These are phyloP conservation scores for Caenorhabditis macrosperma DNA, from an alignment of 2,888 invertebrate genomes.

Conservation along the genomic window DNA sequence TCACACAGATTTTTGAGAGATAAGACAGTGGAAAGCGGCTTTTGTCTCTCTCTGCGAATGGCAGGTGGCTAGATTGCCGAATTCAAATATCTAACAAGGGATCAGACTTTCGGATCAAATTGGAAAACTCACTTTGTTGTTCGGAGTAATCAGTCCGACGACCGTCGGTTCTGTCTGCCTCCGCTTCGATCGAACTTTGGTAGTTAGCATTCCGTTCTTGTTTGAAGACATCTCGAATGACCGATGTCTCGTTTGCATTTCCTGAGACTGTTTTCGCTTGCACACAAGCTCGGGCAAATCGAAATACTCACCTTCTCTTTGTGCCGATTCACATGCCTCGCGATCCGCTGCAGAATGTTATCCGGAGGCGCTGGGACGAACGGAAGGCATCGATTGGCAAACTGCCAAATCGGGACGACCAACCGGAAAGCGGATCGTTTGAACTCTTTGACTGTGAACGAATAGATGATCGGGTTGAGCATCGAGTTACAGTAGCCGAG, in stretches of 20 bases:
- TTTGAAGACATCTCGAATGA: constrained; percentile 70
- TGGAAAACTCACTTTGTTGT: constrained; percentile 32
- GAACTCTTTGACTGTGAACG: constrained; percentile 80
- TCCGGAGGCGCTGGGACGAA: constrained; percentile 75
- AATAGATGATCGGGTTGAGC: constrained; percentile 80
- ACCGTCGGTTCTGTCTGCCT: constrained; percentile 77
- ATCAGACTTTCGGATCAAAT: background rate
- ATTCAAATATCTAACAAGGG: background rate
- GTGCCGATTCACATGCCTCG: constrained; percentile 59
- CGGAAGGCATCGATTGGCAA: constrained; percentile 71
- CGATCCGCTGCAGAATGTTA: constrained; percentile 65
- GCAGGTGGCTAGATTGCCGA: background rate
- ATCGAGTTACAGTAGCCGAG: constrained; percentile 80
- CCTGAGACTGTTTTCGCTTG: background rate
- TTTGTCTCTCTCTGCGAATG: background rate
- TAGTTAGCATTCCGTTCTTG: constrained; percentile 63
- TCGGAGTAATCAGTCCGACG: constrained; percentile 50
- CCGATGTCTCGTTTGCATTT: constrained; percentile 59
- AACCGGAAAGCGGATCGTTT: constrained; percentile 76
- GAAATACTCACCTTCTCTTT: constrained; percentile 46
- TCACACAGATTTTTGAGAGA: constrained; percentile 36
- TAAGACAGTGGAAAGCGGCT: background rate
- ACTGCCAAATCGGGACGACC: constrained; percentile 74
- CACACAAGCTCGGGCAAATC: background rate
- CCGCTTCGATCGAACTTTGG: constrained; percentile 65